A percentile compares a stretch with the other conserved stretches of the same genome.
Conservation (phyloP, 2,888 invertebrate species). For the Agrotis ipsilon region DNA sequence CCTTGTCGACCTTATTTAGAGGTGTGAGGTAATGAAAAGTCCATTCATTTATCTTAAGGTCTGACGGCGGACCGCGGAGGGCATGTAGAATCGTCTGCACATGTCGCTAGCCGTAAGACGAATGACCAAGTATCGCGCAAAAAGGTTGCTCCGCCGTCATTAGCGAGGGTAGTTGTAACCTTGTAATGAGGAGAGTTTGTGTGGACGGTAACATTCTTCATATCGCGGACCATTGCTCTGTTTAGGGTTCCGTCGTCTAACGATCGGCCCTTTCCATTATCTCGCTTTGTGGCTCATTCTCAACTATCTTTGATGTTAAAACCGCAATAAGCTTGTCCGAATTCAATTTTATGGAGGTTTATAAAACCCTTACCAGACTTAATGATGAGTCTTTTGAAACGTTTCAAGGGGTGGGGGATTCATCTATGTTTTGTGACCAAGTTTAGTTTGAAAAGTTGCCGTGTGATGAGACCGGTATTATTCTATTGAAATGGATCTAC, state of each 20-base stretch:
- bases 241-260: constrained; percentile 79
- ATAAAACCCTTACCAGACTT: constrained; percentile 73
- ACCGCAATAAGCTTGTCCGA: constrained; percentile 75
- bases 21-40: constrained; percentile 60
- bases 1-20: constrained; percentile 55
- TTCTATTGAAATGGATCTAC: constrained; percentile 50
- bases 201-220: constrained; percentile 83
- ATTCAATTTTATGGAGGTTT: constrained; percentile 80
- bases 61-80: constrained; percentile 70
- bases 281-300: constrained; percentile 76
- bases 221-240: constrained; percentile 82
- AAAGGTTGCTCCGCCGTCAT: constrained; percentile 86
- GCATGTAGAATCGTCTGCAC: constrained; percentile 77
- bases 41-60: constrained; percentile 74
- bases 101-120: constrained; percentile 85
- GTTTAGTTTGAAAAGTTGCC: constrained; percentile 62
- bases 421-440: constrained; percentile 61
- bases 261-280: constrained; percentile 80
- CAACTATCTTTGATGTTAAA: constrained; percentile 83
- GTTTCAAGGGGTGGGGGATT: constrained; percentile 65
- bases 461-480: constrained; percentile 60
- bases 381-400: constrained; percentile 70
- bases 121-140: constrained; percentile 84
- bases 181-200: constrained; percentile 77
- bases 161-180: constrained; percentile 83